phyloP scores from a whole-genome alignment of 1,140 invertebrate genomes.

The Drosophila persimilis region DNA sequence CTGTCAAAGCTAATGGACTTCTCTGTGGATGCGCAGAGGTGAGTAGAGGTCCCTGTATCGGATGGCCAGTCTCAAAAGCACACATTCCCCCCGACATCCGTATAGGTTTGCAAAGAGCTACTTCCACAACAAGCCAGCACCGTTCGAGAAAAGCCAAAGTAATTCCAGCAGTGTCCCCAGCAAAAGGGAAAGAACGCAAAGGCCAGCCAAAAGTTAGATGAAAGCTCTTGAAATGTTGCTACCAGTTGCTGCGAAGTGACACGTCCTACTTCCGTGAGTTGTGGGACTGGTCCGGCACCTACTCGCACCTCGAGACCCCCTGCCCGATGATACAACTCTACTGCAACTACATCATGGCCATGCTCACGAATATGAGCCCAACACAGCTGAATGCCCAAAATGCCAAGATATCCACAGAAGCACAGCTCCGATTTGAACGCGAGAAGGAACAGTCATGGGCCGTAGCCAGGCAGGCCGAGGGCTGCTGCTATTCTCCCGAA shows the following conservation, averaged over 20 bases:
- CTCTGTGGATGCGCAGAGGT: conserved; percentile 63
- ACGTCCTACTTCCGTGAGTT: conserved; percentile 84
- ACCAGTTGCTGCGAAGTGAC: conserved; percentile 84
- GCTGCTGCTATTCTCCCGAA: conserved; percentile 33
- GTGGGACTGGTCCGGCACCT: conserved; percentile 87
- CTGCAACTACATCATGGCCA: conserved; percentile 85
- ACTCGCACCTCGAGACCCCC: conserved; percentile 66
- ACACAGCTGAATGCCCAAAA: conserved; percentile 83
- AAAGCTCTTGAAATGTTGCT: conserved; percentile 85
- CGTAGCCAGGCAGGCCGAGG: conserved; percentile 1
- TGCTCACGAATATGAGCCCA: conserved; percentile 86
- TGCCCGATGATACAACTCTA: conserved; percentile 55
- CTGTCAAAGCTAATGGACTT: conserved; percentile 62
- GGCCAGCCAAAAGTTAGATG: conserved; percentile 56
- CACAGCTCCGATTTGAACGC: conserved; percentile 54
- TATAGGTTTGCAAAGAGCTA: conserved; percentile 73
- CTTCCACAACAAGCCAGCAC: conserved; percentile 68
- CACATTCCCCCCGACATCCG: background rate
- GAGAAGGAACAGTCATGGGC: conserved; percentile 37
- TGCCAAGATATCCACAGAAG: conserved; percentile 62
- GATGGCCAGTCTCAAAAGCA: background rate
- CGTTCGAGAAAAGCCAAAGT: conserved; percentile 42
- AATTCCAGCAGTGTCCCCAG: conserved; percentile 3
- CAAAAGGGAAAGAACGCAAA: conserved; percentile 41
- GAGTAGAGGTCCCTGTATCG: background rate